These are phyloP conservation scores for Baronia brevicornis DNA, from an alignment of 2,888 invertebrate species.

Conservation along the genomic window DNA sequence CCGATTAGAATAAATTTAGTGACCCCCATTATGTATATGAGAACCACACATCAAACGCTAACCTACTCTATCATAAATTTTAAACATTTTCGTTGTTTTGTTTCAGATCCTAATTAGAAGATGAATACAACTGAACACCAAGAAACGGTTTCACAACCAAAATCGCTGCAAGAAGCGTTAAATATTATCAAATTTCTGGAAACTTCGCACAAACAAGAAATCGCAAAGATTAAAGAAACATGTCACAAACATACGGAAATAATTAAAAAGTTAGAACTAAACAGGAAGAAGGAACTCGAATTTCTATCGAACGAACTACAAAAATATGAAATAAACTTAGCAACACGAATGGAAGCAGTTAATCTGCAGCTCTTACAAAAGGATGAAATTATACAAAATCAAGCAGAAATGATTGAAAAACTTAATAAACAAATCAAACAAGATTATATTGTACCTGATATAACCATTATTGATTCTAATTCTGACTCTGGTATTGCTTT, in stretches of 20 bases:
- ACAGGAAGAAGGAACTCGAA: slow-evolving; percentile 62
- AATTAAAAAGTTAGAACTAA: slow-evolving; percentile 61
- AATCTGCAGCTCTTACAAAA: slow-evolving; percentile 57
- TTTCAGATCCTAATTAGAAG: slow-evolving; percentile 39
- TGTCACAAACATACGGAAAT: slow-evolving; percentile 52
- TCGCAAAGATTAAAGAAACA: slow-evolving; percentile 50
- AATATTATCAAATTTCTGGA: slow-evolving; percentile 65
- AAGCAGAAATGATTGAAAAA: slow-evolving; percentile 50
- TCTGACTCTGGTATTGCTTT: slow-evolving; percentile 66
- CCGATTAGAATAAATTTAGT: too few relatives aligned
- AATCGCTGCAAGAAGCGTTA: slow-evolving; percentile 62
- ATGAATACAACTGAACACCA: slow-evolving; percentile 40
- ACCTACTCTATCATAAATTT: neutral
- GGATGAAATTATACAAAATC: slow-evolving; percentile 56
- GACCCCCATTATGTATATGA: too few relatives aligned
- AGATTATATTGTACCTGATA: slow-evolving; percentile 45
- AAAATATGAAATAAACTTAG: slow-evolving; percentile 64
- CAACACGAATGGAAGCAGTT: slow-evolving; percentile 53
- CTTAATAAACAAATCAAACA: slow-evolving; percentile 49
- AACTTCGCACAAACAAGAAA: slow-evolving; percentile 64
- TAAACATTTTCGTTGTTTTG: slow-evolving; percentile 22
- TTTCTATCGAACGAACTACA: slow-evolving; percentile 60
- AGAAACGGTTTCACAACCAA: slow-evolving; percentile 51
- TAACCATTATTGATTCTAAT: slow-evolving; percentile 57
- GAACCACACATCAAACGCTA: neutral